A percentile compares a stretch with the other conserved stretches of the same genome.
These are phyloP conservation scores for Zele albiditarsus DNA, from an alignment of 2,888 invertebrate species.

Conservation along the genomic window DNA sequence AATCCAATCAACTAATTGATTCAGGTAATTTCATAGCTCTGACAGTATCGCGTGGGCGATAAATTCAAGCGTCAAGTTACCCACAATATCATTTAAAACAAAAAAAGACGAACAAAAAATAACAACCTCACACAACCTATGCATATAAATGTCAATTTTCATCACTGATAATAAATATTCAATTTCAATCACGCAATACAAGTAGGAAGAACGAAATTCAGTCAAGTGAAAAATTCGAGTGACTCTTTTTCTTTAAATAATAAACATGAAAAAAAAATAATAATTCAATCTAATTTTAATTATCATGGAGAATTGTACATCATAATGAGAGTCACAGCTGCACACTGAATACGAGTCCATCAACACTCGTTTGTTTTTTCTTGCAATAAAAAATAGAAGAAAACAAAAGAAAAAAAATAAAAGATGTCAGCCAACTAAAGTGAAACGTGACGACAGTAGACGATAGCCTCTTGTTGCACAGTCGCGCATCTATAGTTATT, in stretches of 20 bases:
- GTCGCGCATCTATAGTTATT: neutral
- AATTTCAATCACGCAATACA: neutral
- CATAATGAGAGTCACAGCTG: too few relatives aligned
- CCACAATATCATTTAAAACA: neutral
- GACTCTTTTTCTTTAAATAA: too few relatives aligned
- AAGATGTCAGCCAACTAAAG: neutral
- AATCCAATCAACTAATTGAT: slow-evolving; percentile 5
- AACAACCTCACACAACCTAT: neutral
- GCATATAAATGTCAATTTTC: neutral
- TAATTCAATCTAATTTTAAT: neutral
- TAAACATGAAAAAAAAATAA: neutral
- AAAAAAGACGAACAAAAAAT: neutral
- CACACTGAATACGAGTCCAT: too few relatives aligned
- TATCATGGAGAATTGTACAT: neutral
- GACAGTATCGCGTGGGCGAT: neutral
- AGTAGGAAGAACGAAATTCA: neutral
- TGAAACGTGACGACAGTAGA: slow-evolving; percentile 7
- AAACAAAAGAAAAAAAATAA: neutral
- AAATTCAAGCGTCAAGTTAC: neutral
- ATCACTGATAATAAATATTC: neutral
- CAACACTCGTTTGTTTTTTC: neutral
- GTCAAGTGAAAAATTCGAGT: neutral
- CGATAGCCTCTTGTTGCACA: neutral
- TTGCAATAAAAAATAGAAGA: neutral
- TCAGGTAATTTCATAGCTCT: neutral